Evolutionary conservation across 1,140 invertebrate species (phyloP).

Genomic region (Hetaerina americana): DNA sequence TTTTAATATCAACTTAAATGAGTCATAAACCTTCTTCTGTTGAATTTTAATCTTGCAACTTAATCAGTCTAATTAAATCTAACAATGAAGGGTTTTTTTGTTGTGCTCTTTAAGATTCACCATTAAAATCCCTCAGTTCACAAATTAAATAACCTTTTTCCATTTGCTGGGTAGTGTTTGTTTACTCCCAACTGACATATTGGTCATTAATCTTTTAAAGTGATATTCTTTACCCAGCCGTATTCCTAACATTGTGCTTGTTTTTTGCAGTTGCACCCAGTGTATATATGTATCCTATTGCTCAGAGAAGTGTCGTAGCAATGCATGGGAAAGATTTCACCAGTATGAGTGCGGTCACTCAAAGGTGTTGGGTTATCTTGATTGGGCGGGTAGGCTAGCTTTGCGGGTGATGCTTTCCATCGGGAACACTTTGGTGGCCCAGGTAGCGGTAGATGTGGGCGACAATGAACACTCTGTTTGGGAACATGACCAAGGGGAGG

Average conservation of each 20-base stretch:
- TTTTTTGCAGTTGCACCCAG: neutral
- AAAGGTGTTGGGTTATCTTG: neutral
- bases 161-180: neutral
- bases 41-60: neutral
- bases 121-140: neutral
- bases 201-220: neutral
- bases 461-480: neutral
- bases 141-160: neutral
- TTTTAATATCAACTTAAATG: too few species aligned
- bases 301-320: neutral
- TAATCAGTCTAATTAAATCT: neutral
- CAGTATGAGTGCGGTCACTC: neutral
- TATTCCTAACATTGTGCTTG: neutral
- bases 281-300: neutral
- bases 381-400: neutral
- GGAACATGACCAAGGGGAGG: neutral
- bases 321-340: neutral
- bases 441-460: neutral
- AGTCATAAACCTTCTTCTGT: neutral
- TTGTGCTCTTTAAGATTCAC: neutral
- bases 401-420: neutral
- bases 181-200: neutral
- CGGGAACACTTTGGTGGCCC: neutral
- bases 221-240: neutral
- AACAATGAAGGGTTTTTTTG: neutral